Conservation (phyloP, 2,888 invertebrate species). For the Meiosimyza platycephala region DNA sequence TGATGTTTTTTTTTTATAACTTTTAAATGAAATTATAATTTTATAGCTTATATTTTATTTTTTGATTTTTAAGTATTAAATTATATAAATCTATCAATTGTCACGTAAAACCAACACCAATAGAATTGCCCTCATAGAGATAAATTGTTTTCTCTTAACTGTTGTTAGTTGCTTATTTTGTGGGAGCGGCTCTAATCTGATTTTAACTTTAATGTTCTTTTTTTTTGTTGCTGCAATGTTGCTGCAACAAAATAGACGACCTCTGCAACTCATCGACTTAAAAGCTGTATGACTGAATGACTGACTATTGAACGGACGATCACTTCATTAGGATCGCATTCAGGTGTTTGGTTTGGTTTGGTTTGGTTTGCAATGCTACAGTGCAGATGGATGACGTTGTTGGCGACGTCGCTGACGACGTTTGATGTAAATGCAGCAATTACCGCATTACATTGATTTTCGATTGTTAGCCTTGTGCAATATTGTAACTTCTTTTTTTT, state of each 20-base stretch:
- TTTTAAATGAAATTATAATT: too few species aligned
- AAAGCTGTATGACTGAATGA: neutral
- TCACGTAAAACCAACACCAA: too few species aligned
- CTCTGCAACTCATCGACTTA: slow-evolving; percentile 7
- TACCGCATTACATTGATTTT: slow-evolving; percentile 23
- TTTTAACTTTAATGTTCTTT: neutral
- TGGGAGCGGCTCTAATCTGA: slow-evolving; percentile 29
- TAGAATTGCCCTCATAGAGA: too few species aligned
- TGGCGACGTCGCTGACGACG: too few species aligned
- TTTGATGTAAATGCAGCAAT: slow-evolving; percentile 18
- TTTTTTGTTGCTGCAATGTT: neutral
- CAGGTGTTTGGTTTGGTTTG: slow-evolving; percentile 14
- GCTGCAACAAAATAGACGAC: neutral
- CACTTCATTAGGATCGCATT: slow-evolving; percentile 29
- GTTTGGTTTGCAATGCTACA: neutral
- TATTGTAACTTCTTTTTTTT: neutral
- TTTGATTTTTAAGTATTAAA: too few species aligned
- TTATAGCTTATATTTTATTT: too few species aligned
- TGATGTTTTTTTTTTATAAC: too few species aligned
- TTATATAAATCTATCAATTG: too few species aligned
- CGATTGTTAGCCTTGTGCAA: slow-evolving; percentile 23
- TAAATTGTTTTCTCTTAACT: too few species aligned
- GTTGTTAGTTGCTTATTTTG: too few species aligned
- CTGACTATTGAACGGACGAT: slow-evolving; percentile 5
- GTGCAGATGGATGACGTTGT: neutral